These are phyloP conservation scores for Leptinotarsa undecemlineata DNA, from an alignment of 1,140 invertebrate species.

Conservation along the genomic window DNA sequence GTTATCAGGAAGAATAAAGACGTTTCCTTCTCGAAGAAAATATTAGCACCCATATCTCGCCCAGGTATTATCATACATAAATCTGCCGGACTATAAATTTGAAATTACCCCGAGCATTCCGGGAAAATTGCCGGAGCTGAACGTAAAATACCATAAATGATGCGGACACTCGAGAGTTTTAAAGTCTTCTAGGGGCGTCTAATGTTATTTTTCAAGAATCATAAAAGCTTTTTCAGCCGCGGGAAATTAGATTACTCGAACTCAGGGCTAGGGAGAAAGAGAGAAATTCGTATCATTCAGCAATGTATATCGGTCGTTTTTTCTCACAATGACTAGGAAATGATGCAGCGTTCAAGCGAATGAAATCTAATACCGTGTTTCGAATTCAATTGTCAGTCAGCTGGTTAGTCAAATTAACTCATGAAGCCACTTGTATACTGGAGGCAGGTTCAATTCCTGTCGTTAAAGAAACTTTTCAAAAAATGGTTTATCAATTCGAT, in stretches of 20 bases:
- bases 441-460: no score
- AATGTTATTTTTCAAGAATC: slow-evolving; percentile 35
- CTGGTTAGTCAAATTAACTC: no score
- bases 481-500: no score
- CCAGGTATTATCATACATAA: slow-evolving; percentile 34
- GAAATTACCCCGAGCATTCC: slow-evolving; percentile 39
- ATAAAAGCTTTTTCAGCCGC: slow-evolving; percentile 37
- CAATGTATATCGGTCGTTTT: slow-evolving; percentile 2
- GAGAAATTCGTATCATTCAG: neutral
- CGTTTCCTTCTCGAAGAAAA: neutral
- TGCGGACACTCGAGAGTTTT: slow-evolving; percentile 41
- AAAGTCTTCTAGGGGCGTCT: slow-evolving; percentile 34
- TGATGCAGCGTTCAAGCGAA: neutral
- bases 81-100: slow-evolving; percentile 37
- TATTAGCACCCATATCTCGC: slow-evolving; percentile 1
- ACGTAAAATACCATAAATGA: slow-evolving; percentile 41
- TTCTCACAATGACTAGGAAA: neutral
- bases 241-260: slow-evolving; percentile 38
- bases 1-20: neutral
- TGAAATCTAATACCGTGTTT: no score
- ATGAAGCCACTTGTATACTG: no score
- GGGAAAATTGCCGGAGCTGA: slow-evolving; percentile 33
- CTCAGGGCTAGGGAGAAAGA: neutral
- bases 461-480: no score
- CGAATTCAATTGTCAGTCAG: no score